Base-by-base conservation (phyloP, 2,797 vertebrate species). In the Anniella stebbinsi region DNA sequence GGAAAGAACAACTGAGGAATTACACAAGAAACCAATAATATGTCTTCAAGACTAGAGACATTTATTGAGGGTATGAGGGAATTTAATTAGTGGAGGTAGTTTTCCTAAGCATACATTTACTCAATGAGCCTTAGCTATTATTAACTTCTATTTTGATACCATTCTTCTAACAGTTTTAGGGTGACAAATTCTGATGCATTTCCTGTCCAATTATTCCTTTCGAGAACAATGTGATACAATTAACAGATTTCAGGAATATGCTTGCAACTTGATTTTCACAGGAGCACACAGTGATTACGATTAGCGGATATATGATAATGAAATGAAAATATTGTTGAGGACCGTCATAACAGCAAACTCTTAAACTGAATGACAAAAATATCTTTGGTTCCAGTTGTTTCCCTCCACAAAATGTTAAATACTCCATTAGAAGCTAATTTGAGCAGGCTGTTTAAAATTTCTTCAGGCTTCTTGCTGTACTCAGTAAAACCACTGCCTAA, bases 201-300 rank as follows among this genome's bases (percentile, higher is more conserved):
- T 97, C 90, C 93, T 97, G 95, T 95, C 96, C 95, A 98, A 96
- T 98, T 98, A 98, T 95, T 96, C 91, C 91, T 94, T 97, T 95
- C 93, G 97, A 98, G 96, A 97, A 96, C 90, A 96, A 96, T 95
- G 97, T 97, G 97, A 97, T 95, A 94, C 97, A 98, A 97, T 97
- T 97, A 97, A 95, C 93, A 98, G 38, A 97, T 97, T 97, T 97
- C 96, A 98, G 96, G 96, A 96, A 96, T 96, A 97, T 95, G 95
- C 96, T 97, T 97, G 94, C 94, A 96, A 96, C 94, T 97, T 98
- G 95, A 97, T 98, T 97, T 30, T 97, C 97, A 98, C 95, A 97
- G 98, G 97, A 95, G 96, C 95, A 95, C 96, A 98, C 85, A 95
- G 88, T 96, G 94, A 95, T 93, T 97, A 88, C 92, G 96, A 86